phyloP scores from a whole-genome alignment of 2,888 invertebrate species.

The Pelosia muscerda region DNA sequence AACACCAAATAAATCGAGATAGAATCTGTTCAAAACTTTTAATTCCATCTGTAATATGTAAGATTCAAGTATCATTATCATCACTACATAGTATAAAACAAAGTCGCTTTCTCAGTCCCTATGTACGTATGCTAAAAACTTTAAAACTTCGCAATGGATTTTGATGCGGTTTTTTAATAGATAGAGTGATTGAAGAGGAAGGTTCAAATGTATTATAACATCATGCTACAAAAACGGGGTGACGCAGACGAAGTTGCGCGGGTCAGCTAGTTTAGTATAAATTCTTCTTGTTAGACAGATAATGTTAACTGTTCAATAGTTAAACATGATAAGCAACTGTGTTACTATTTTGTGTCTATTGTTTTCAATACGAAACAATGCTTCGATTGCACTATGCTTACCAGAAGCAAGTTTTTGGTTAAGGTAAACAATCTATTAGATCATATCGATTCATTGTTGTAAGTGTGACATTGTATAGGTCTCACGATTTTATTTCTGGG shows the following conservation, averaged over 20 bases:
- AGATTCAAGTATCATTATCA: background rate
- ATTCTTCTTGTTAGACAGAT: background rate
- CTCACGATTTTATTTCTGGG: background rate
- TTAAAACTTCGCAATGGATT: too few relatives aligned
- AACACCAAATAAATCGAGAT: too few relatives aligned
- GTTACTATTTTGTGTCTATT: conserved; percentile 11
- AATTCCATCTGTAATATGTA: background rate
- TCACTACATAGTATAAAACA: background rate
- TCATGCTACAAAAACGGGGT: too few relatives aligned
- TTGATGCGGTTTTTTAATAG: too few relatives aligned
- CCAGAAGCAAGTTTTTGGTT: background rate
- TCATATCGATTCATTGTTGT: conserved; percentile 7
- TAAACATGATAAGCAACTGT: background rate
- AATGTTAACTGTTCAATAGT: background rate
- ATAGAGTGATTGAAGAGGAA: too few relatives aligned
- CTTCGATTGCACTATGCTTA: background rate
- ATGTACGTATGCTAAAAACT: too few relatives aligned
- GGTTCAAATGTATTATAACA: too few relatives aligned
- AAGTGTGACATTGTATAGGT: background rate
- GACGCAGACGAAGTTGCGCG: too few relatives aligned
- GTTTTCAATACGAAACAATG: conserved; percentile 8
- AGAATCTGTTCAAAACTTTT: too few relatives aligned
- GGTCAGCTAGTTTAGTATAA: too few relatives aligned
- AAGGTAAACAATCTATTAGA: conserved; percentile 6
- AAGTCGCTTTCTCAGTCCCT: too few relatives aligned